Evolutionary conservation across 2,888 invertebrate species (phyloP).

Genomic region (Apotomis turbidana): DNA sequence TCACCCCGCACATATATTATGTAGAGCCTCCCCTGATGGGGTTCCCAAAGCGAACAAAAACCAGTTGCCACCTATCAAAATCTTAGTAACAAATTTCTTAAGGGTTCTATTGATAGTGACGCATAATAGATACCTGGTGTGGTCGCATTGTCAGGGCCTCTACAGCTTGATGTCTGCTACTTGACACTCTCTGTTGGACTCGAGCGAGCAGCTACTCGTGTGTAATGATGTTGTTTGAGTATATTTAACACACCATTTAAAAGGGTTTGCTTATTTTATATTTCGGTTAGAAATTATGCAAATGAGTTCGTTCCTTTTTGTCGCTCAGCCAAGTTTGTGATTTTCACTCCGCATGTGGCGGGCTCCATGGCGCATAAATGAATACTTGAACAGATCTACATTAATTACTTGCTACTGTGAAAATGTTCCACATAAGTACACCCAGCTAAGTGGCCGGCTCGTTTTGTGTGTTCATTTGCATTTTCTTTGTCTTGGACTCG

Average conservation of each 20-base stretch:
- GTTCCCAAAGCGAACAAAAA: constrained; percentile 53
- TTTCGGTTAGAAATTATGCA: constrained; percentile 69
- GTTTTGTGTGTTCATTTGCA: constrained; percentile 6
- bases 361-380: constrained; percentile 30
- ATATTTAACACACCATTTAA: constrained; percentile 76
- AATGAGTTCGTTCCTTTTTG: constrained; percentile 58
- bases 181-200: constrained; percentile 62
- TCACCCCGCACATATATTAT: constrained; percentile 51
- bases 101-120: constrained; percentile 64
- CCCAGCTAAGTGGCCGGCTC: background rate
- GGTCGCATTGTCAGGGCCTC: constrained; percentile 63
- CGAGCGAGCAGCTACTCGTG: constrained; percentile 61
- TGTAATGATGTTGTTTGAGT: constrained; percentile 75
- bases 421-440: constrained; percentile 4
- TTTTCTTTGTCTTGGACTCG: constrained; percentile 10
- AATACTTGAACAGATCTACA: constrained; percentile 34
- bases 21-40: constrained; percentile 46
- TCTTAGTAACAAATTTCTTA: constrained; percentile 77
- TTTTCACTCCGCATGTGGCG: constrained; percentile 17
- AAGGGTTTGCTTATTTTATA: constrained; percentile 72
- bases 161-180: constrained; percentile 68
- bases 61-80: constrained; percentile 68
- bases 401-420: constrained; percentile 30
- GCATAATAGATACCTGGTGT: constrained; percentile 70
- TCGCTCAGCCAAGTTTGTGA: constrained; percentile 36